A percentile compares a stretch with the other conserved stretches of the same genome.
These are phyloP conservation scores for Eleginops maclovinus DNA, from an alignment of 2,113 vertebrate genomes.

Conservation along the genomic window DNA sequence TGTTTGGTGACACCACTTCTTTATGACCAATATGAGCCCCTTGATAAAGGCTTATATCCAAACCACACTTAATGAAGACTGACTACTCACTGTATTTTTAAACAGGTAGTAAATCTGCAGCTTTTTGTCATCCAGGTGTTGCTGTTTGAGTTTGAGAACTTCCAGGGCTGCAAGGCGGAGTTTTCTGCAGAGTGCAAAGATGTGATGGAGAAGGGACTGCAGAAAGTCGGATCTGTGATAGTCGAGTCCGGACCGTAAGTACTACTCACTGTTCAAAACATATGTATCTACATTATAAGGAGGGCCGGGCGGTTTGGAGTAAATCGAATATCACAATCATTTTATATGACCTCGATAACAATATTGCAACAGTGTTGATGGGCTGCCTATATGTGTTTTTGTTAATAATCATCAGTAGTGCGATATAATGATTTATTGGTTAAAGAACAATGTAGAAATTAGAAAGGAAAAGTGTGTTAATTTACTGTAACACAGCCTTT, in stretches of 20 bases:
- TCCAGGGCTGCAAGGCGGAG: slow-evolving; percentile 86
- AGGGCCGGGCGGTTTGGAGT: too few relatives aligned
- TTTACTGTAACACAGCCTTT: too few relatives aligned
- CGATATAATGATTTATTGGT: too few relatives aligned
- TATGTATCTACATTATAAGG: background rate
- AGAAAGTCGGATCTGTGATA: slow-evolving; percentile 92
- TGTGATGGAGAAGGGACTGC: slow-evolving; percentile 87
- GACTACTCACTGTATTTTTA: background rate
- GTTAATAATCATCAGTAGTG: too few relatives aligned
- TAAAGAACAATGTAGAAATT: too few relatives aligned
- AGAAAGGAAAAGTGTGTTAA: too few relatives aligned
- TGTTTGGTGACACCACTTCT: background rate
- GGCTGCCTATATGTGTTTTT: too few relatives aligned
- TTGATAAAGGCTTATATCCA: background rate
- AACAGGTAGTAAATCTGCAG: background rate
- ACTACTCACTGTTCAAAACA: background rate
- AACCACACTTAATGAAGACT: background rate
- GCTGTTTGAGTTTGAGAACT: slow-evolving; percentile 90
- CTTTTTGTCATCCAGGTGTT: slow-evolving; percentile 63
- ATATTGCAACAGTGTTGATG: too few relatives aligned
- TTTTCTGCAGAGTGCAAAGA: slow-evolving; percentile 80
- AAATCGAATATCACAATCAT: too few relatives aligned
- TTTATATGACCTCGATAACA: too few relatives aligned
- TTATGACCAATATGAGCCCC: background rate
- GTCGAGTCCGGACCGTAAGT: slow-evolving; percentile 88